These are phyloP conservation scores for Therioaphis trifolii DNA, from an alignment of 2,888 invertebrate species.

Conservation along the genomic window DNA sequence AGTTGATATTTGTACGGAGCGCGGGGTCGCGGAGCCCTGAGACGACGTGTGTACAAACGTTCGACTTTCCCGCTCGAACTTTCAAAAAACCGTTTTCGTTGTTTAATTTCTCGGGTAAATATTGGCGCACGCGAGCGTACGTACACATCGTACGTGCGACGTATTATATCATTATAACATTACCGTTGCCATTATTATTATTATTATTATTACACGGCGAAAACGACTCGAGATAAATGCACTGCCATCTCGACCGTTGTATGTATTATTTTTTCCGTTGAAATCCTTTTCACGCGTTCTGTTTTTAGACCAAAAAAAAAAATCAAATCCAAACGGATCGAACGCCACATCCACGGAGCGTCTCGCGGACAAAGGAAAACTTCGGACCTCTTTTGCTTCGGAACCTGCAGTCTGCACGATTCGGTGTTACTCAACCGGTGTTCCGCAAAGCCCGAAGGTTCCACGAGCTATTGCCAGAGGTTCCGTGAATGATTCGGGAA, in stretches of 20 bases:
- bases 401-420: no score
- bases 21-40: background rate
- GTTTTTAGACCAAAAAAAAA: background rate
- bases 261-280: background rate
- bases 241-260: background rate
- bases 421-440: no score
- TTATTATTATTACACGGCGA: background rate
- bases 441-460: no score
- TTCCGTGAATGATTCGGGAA: no score
- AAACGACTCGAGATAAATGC: background rate
- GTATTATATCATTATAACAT: no score
- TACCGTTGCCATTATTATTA: no score
- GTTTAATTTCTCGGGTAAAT: conserved; percentile 38
- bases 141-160: background rate
- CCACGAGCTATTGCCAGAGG: no score
- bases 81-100: conserved; percentile 12
- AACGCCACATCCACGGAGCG: no score
- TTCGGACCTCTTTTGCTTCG: no score
- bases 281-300: background rate
- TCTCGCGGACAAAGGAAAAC: no score
- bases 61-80: background rate
- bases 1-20: conserved; percentile 19
- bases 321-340: no score
- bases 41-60: background rate
- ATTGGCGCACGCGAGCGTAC: background rate